Percentiles rank a stretch among this genome's conserved stretches.
phyloP scores from a whole-genome alignment of 1,140 invertebrate species.

The Philotrypesis tridentata region DNA sequence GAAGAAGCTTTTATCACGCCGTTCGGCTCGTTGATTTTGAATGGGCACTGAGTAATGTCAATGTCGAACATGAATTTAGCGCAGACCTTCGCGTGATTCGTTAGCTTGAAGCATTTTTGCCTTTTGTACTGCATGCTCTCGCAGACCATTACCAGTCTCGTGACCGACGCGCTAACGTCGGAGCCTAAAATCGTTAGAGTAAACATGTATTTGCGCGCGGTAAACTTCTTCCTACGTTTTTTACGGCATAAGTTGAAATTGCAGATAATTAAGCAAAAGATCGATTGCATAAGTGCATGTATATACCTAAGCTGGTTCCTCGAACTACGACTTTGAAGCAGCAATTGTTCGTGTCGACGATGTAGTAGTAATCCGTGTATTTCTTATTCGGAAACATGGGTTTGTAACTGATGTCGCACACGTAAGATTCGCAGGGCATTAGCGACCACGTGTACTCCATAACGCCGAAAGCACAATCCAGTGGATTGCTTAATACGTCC shows the following conservation, averaged over 20 bases:
- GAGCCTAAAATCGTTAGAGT: slow-evolving; percentile 19
- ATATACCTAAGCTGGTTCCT: slow-evolving; percentile 58
- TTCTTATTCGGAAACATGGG: slow-evolving; percentile 51
- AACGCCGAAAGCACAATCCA: slow-evolving; percentile 62
- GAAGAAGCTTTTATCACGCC: slow-evolving; percentile 55
- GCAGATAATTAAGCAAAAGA: too few species aligned
- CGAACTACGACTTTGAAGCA: slow-evolving; percentile 52
- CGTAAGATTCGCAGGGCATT: slow-evolving; percentile 47
- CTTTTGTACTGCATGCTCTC: not conserved
- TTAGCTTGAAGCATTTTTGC: slow-evolving; percentile 51
- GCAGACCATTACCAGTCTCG: slow-evolving; percentile 1
- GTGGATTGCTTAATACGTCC: slow-evolving; percentile 59
- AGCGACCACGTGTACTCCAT: slow-evolving; percentile 59
- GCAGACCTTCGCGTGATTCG: slow-evolving; percentile 56
- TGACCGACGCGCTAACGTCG: slow-evolving; percentile 6
- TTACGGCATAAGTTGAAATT: too few species aligned
- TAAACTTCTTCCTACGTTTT: too few species aligned
- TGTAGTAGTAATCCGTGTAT: slow-evolving; percentile 62
- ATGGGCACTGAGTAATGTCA: slow-evolving; percentile 54
- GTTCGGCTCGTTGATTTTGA: slow-evolving; percentile 54
- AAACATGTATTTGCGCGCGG: not conserved
- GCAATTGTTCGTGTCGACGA: slow-evolving; percentile 49
- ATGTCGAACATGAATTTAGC: slow-evolving; percentile 61
- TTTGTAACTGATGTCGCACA: slow-evolving; percentile 58
- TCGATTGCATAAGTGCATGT: too few species aligned